Evolutionary conservation across 1,140 invertebrate genomes (phyloP).

Genomic region (Cephus cinctus): DNA sequence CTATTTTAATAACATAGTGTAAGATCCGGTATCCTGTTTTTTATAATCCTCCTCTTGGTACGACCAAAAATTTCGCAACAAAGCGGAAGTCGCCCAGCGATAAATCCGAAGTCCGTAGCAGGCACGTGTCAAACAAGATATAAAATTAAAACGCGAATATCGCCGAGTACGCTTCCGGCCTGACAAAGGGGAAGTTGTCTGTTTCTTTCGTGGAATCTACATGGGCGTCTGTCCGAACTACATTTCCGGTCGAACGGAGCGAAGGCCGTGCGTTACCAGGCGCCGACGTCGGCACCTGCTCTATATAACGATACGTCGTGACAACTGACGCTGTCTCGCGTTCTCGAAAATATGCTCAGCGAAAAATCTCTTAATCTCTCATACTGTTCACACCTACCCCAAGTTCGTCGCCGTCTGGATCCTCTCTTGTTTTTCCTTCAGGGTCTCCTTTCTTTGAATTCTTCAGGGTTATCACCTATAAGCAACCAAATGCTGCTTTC

Average conservation of each 20-base stretch:
- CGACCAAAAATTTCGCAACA: neutral
- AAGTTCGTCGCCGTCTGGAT: no score
- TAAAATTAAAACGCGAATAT: neutral
- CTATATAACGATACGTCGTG: neutral
- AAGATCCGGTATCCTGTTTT: neutral
- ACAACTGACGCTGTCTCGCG: neutral
- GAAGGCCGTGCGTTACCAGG: neutral
- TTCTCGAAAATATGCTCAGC: no score
- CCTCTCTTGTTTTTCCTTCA: no score
- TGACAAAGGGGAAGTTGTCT: neutral
- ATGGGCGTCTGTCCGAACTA: neutral
- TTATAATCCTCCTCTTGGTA: neutral
- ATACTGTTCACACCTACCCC: no score
- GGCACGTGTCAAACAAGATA: slow-evolving; percentile 1
- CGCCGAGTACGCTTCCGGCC: neutral
- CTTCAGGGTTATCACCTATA: no score
- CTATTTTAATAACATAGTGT: no score
- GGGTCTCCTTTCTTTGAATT: no score
- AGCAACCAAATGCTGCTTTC: no score
- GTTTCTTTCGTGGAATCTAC: neutral
- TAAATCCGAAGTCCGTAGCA: neutral
- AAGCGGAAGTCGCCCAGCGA: neutral
- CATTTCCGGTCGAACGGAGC: neutral
- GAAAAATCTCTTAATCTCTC: no score
- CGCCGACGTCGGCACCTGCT: neutral